Base-by-base conservation (phyloP, 2,888 invertebrate genomes). In the Portevinia maculata region DNA sequence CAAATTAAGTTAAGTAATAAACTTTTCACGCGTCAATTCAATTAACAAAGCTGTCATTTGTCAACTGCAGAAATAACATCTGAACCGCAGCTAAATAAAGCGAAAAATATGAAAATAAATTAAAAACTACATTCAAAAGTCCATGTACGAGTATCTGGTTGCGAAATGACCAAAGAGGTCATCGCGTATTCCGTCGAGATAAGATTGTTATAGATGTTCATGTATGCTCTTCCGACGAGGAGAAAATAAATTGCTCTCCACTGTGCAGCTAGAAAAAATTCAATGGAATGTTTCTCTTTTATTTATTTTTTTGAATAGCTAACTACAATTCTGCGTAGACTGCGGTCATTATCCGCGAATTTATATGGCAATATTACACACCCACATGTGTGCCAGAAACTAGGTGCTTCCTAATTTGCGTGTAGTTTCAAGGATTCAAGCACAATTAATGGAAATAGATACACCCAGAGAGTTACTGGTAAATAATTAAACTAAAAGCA, bases 101-200 rank as follows among this genome's bases (percentile, higher is more conserved):
- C 32, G 13, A 9, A 52, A 37, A 39, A 39, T 37, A 50, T 62
- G 24, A 62, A 62, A 30, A 44, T 34, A 34, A 34, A 62, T 37
- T 50, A 4, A 50, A 37, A 62, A 28, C 34, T 7, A n/a, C 64
- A 50, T 53, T 67, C 53, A 32, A 53, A 19, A 41, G 65, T 30
- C 53, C 65, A 65, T 65, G 60, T 32, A 59, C n/a, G n/a, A n/a
- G n/a, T n/a, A 24, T 73, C 79, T 74, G 30, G 19, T 39, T 17
- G 74, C 74, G 28, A 75, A 69, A 24, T 57, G 69, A 53, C 69
- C 79, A 30, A 50, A 69, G 69, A 79, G 79, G 79, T 79, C 69
- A 69, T 71, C 78, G 34, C 6, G 55, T 64, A 62, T 62, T 53
- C 59, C 39, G 39, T 19, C 15, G 48, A 69, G 75, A 79, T 79